Base-by-base conservation (phyloP, 2,113 vertebrate genomes). In the Antechinus flavipes region DNA sequence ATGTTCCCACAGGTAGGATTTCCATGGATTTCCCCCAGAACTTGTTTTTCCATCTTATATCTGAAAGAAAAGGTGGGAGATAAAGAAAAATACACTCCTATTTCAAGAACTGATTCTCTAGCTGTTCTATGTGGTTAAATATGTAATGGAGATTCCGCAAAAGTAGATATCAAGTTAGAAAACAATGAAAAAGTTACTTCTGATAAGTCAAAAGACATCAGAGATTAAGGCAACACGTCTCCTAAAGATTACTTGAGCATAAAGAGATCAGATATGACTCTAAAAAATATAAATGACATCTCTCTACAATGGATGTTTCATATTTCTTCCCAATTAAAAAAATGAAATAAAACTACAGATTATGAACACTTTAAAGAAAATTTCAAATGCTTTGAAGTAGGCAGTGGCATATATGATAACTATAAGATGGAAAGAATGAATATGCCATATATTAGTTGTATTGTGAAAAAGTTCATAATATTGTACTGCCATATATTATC, bases 11-110 rank as follows among this genome's bases (percentile, higher is more conserved):
- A 30, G 99, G 99, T 89, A 99, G 99, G 98, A 99, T 99, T 98
- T 99, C 99, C 99, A 99, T 99, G 0, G 99, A 99, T 98, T 99
- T 99, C 0, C 99, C 99, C 99, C 99, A 99, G 98, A 99, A 99
- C 98, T 99, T 99, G 98, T 99, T 99, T 99, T 99, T 99, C 99
- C 99, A 99, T 98, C 99, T 99, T 97, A 99, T 99, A 98, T 99
- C 99, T 99, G 97, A 97, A 98, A 93, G n/a, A 54, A 92, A 98
- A 91, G 91, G 46, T 24, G 92, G 96, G 97, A 89, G 27, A 92
- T 24, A 97, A 94, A 84, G 68, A 95, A 91, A 58, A n/a, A 93
- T 2, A 56, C 23, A 93, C 6, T 94, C 46, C 14, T 22, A 0
- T 53, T 35, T 19, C 68, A 52, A 58, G 42, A 2, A 91, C 23